Percentiles rank a stretch among this genome's conserved stretches.
Evolutionary conservation across 2,888 invertebrate genomes (phyloP).

Genomic region (Cephus runcator): DNA sequence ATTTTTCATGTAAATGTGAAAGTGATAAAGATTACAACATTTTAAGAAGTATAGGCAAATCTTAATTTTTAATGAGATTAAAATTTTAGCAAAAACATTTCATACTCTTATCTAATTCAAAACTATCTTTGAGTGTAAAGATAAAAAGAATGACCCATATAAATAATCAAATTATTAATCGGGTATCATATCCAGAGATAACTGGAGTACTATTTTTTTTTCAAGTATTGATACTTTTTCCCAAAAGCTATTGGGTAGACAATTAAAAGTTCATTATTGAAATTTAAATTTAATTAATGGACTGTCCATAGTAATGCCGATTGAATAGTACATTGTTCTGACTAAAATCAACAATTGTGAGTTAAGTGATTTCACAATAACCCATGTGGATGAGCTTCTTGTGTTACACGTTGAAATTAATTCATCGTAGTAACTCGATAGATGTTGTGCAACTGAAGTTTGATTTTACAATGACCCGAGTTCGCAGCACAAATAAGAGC

Average conservation of each 20-base stretch:
- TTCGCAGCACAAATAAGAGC: neutral
- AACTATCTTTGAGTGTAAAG: too few species aligned
- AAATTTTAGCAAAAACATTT: too few species aligned
- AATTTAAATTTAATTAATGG: neutral
- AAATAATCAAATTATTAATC: too few species aligned
- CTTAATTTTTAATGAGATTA: neutral
- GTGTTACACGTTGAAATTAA: neutral
- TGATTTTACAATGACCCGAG: neutral
- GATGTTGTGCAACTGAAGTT: neutral
- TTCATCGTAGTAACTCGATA: neutral
- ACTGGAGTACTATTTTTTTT: too few species aligned
- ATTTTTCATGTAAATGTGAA: too few species aligned
- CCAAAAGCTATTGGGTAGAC: too few species aligned
- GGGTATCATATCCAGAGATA: too few species aligned
- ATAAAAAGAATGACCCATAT: too few species aligned
- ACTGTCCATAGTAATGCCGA: neutral
- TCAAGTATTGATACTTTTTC: too few species aligned
- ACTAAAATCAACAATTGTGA: neutral
- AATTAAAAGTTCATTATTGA: neutral
- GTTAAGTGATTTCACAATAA: neutral
- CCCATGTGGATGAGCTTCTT: neutral
- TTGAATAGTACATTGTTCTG: neutral
- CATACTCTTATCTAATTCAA: too few species aligned
- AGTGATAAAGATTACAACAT: neutral
- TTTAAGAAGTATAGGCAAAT: neutral